A percentile compares a stretch with the other conserved stretches of the same genome.
phyloP scores from a whole-genome alignment of 2,797 vertebrate species.

The Microctenopoma stevenorrisi region DNA sequence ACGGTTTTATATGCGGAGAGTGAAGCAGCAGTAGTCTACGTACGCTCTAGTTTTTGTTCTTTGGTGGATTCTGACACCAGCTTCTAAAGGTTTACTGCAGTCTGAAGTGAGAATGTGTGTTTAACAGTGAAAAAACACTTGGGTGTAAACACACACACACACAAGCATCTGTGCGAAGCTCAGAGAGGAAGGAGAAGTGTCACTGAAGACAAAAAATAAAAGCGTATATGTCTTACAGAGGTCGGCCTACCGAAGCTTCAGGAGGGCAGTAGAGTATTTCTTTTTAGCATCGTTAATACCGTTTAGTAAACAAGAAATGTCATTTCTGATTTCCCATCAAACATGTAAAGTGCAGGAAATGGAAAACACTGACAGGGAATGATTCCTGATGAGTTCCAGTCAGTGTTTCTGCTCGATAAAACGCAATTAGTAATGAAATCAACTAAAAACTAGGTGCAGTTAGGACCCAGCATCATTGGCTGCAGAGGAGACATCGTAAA shows the following conservation, averaged over 20 bases:
- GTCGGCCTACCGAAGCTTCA: neutral
- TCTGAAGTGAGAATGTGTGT: conserved; percentile 52
- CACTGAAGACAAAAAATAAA: conserved; percentile 34
- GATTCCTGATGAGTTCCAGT: neutral
- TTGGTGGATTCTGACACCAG: neutral
- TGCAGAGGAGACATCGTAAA: neutral
- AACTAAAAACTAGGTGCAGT: conserved; percentile 6
- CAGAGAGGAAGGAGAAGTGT: conserved; percentile 34
- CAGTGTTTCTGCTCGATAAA: conserved; percentile 19
- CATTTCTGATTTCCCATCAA: neutral
- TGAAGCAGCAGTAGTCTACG: neutral
- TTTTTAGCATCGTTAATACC: neutral
- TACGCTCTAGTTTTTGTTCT: neutral
- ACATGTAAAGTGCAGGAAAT: neutral
- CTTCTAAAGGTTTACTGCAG: neutral
- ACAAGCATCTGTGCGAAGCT: conserved; percentile 7
- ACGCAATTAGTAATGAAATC: neutral
- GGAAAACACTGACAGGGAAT: neutral
- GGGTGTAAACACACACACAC: conserved; percentile 34
- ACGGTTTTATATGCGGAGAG: neutral
- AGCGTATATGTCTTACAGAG: conserved; percentile 13
- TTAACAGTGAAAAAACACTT: conserved; percentile 48
- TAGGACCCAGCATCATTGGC: neutral
- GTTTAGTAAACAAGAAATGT: too few species aligned
- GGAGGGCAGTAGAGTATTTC: neutral